Conservation (phyloP, 1,140 invertebrate species). For the Eubasilissa regina region DNA sequence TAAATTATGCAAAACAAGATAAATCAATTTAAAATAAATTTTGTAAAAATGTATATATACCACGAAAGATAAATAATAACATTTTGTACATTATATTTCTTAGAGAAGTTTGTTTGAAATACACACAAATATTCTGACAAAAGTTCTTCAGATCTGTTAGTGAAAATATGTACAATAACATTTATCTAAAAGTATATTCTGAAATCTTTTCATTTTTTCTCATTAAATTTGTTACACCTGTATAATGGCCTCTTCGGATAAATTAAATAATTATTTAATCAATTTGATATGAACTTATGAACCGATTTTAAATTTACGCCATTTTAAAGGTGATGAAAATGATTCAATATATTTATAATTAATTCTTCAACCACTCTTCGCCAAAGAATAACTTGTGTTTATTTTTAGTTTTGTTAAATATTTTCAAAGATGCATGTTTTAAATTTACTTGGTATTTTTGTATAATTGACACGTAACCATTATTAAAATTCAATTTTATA, state of each 20-base stretch:
- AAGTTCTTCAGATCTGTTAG: neutral
- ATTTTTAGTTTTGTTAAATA: too few species aligned
- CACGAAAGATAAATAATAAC: constrained; percentile 5
- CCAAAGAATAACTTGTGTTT: too few species aligned
- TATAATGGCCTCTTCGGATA: neutral
- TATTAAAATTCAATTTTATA: too few species aligned
- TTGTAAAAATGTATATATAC: constrained; percentile 5
- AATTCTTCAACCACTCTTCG: too few species aligned
- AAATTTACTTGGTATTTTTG: too few species aligned
- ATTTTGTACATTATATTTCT: neutral
- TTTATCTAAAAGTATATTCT: neutral
- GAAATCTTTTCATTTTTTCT: neutral
- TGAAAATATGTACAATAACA: constrained; percentile 1
- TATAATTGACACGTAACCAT: too few species aligned
- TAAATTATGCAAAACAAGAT: too few species aligned
- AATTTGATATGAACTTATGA: neutral
- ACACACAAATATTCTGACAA: neutral
- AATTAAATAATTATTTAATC: neutral
- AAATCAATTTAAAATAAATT: too few species aligned
- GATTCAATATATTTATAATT: neutral
- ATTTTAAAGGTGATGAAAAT: neutral
- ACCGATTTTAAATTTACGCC: neutral
- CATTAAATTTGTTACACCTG: neutral
- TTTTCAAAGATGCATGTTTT: too few species aligned
- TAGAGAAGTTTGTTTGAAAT: neutral